Conservation (phyloP, 1,140 invertebrate species). For the Brachionus koreanus region DNA sequence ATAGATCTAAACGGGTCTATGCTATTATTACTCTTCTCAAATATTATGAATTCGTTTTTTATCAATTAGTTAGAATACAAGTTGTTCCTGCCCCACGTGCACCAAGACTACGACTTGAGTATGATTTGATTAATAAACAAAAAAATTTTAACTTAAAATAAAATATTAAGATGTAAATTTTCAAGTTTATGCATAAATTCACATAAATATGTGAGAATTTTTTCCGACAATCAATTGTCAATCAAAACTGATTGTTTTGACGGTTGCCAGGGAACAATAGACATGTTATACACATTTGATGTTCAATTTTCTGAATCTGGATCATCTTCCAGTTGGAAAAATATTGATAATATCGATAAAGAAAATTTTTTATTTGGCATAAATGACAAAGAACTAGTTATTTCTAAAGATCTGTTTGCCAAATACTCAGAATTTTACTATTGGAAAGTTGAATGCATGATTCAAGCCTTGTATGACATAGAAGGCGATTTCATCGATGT, state of each 20-base stretch:
- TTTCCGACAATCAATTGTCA: background rate
- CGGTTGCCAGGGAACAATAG: background rate
- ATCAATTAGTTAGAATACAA: background rate
- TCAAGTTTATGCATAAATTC: background rate
- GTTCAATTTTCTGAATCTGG: background rate
- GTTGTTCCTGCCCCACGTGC: background rate
- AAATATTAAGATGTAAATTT: background rate
- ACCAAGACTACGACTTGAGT: background rate
- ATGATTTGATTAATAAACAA: background rate
- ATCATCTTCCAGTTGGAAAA: too few relatives aligned
- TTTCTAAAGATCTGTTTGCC: background rate
- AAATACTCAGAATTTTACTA: background rate
- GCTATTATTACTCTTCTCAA: background rate
- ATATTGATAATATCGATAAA: too few relatives aligned
- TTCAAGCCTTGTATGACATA: background rate
- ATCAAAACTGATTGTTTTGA: constrained; percentile 2
- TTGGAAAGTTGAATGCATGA: background rate
- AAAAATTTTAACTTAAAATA: background rate
- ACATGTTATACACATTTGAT: background rate
- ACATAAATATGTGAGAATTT: background rate
- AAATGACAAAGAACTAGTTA: background rate
- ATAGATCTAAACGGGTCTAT: background rate
- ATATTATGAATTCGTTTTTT: background rate
- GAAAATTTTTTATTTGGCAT: background rate
- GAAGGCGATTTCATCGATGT: background rate